Base-by-base conservation (phyloP, 2,888 invertebrate species). In the Chesias legatella region DNA sequence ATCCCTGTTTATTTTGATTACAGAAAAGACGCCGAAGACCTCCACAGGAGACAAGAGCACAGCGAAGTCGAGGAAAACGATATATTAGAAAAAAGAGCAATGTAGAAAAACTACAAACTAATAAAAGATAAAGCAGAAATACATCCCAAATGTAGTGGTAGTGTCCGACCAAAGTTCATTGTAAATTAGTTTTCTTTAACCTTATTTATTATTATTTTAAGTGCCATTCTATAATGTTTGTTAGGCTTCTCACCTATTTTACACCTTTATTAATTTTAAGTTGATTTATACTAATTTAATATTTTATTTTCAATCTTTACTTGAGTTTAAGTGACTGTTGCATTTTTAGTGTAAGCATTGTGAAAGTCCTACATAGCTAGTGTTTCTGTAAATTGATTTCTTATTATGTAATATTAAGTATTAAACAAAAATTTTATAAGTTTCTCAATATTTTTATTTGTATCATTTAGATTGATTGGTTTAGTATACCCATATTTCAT, bases 131-230 rank as follows among this genome's bases (percentile, higher is more conserved):
- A 25, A 40, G 41, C 41, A 25, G 10, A 43, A 55, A 50, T 56
- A 48, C 44, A 63, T 66, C 70, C 81, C 78, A 83, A 81, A 81
- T 74, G 75, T 85, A 86, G 85, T 64, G 65, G 74, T 85, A 85
- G 83, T 74, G 58, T 74, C 69, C 80, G 73, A 85, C 86, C 86
- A 88, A 88, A 88, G 86, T 74, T 82, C 73, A 69, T 63, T 67
- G 60, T 72, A 72, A 69, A 71, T 71, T 76, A 79, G 61, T 58
- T 51, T 54, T 51, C 36, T 45, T 56, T 48, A 57, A 48, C 38
- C 41, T 53, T 65, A 69, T 69, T 60, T 74, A 67, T 63, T 64
- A 62, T 61, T 59, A 48, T 53, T 59, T 54, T 73, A 66, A 67
- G 74, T 74, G 74, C 74, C 74, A 74, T 71, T 61, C 54, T 57